phyloP scores from a whole-genome alignment of 2,888 invertebrate species.

The Scrobipalpa costella region DNA sequence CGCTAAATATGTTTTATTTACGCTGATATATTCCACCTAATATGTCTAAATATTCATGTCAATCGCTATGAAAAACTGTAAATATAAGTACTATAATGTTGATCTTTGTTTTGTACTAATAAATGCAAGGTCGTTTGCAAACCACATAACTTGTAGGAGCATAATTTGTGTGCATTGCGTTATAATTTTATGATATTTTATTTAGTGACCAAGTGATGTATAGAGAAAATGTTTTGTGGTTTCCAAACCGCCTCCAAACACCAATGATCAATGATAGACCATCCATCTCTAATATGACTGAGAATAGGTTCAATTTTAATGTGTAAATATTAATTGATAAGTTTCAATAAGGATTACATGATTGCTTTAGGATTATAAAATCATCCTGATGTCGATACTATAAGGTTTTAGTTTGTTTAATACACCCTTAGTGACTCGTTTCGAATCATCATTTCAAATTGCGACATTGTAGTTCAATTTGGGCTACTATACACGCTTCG shows the following conservation, averaged over 20 bases:
- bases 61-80: conserved; percentile 32
- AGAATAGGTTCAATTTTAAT: conserved; percentile 72
- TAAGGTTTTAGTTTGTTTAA: conserved; percentile 44
- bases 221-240: conserved; percentile 1
- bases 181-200: conserved; percentile 4
- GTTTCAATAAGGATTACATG: conserved; percentile 46
- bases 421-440: conserved; percentile 34
- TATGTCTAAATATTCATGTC: conserved; percentile 26
- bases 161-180: conserved; percentile 9
- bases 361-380: conserved; percentile 48
- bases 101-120: conserved; percentile 24
- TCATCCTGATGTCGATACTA: conserved; percentile 45
- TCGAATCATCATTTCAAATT: conserved; percentile 34
- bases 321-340: conserved; percentile 67
- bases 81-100: conserved; percentile 34
- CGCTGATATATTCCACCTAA: conserved; percentile 28
- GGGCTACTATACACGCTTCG: not conserved
- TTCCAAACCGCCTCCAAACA: conserved; percentile 12
- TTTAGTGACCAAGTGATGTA: not conserved
- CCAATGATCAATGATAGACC: conserved; percentile 38
- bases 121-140: not conserved
- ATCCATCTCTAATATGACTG: conserved; percentile 72
- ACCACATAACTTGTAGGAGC: conserved; percentile 1
- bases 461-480: conserved; percentile 30
- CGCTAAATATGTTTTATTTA: conserved; percentile 20